A percentile compares a stretch with the other conserved stretches of the same genome.
Evolutionary conservation across 2,797 vertebrate genomes (phyloP).

Genomic region (Microctenopoma lineatum): DNA sequence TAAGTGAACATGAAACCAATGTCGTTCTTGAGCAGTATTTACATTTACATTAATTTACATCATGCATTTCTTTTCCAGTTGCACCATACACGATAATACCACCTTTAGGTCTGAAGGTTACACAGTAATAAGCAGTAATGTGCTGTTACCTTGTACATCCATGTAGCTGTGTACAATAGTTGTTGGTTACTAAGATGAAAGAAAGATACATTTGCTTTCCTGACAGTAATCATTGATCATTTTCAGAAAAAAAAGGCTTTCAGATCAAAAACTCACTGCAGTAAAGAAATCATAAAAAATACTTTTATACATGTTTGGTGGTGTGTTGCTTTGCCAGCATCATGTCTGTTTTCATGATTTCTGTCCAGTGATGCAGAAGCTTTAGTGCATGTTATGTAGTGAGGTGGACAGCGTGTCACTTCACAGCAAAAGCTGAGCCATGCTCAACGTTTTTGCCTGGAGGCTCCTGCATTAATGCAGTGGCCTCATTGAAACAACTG

Average conservation of each 20-base stretch:
- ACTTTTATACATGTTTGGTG: neutral
- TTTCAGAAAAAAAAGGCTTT: constrained; percentile 3
- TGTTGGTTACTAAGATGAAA: constrained; percentile 6
- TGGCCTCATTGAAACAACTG: neutral
- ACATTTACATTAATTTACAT: constrained; percentile 13
- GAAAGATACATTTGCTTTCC: neutral
- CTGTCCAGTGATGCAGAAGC: neutral
- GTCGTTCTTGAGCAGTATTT: neutral
- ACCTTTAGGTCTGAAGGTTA: constrained; percentile 17
- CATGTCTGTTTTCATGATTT: neutral
- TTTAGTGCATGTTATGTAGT: neutral
- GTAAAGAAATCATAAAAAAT: neutral
- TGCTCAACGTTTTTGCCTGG: neutral
- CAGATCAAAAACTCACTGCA: constrained; percentile 5
- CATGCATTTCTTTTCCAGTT: constrained; percentile 3
- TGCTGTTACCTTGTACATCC: constrained; percentile 36
- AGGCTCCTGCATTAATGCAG: neutral
- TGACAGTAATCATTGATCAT: neutral
- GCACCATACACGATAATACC: neutral
- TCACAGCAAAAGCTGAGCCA: neutral
- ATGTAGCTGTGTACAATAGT: constrained; percentile 1
- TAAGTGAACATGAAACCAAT: constrained; percentile 25
- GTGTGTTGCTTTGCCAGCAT: neutral
- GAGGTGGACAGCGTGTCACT: neutral
- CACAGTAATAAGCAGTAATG: constrained; percentile 13